A percentile compares a stretch with the other conserved stretches of the same genome.
Evolutionary conservation across 2,797 vertebrate genomes (phyloP).

Genomic region (Hydrolagus colliei): DNA sequence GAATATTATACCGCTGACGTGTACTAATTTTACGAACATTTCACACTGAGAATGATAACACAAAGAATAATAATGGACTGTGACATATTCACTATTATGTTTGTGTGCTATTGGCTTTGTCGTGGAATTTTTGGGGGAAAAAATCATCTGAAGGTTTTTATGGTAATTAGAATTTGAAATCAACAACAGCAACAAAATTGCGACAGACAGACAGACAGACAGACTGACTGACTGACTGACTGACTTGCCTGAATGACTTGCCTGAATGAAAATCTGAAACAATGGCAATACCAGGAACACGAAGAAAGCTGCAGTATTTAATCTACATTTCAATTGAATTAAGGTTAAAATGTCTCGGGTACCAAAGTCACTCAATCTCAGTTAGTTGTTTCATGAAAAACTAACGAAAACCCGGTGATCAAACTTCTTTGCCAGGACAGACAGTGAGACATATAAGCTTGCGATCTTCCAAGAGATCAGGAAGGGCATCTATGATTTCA

Average conservation of each 20-base stretch:
- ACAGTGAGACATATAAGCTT: background rate
- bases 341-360: background rate
- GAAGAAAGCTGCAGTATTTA: too few relatives aligned
- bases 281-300: background rate
- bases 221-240: too few relatives aligned
- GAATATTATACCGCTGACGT: background rate
- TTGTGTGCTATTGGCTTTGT: too few relatives aligned
- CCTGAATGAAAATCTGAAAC: background rate
- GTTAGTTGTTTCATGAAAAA: background rate
- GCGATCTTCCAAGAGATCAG: background rate
- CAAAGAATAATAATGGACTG: background rate
- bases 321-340: background rate
- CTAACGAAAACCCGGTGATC: background rate
- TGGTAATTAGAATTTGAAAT: too few relatives aligned
- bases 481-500: too few relatives aligned
- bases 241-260: too few relatives aligned
- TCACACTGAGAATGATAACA: background rate
- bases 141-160: too few relatives aligned
- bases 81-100: too few relatives aligned
- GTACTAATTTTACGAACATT: background rate
- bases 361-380: background rate
- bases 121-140: too few relatives aligned
- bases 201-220: too few relatives aligned
- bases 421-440: background rate
- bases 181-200: too few relatives aligned